phyloP scores from a whole-genome alignment of 2,797 vertebrate species.

The Leptodactylus fallax region DNA sequence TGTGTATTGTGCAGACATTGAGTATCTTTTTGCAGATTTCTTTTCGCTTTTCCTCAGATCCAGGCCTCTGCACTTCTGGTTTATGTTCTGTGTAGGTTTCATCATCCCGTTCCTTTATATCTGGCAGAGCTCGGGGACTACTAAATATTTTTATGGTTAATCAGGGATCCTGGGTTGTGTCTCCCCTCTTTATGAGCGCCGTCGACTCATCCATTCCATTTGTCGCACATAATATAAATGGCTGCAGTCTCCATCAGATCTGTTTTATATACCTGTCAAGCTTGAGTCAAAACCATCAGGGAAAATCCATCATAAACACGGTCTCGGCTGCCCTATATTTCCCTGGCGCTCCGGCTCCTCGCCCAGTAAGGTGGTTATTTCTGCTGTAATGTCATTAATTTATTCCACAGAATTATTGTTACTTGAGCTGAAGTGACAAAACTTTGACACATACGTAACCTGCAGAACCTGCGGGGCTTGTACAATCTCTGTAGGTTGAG shows the following conservation, averaged over 20 bases:
- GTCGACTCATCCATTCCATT: conserved; percentile 36
- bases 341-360: not conserved
- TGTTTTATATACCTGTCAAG: conserved; percentile 50
- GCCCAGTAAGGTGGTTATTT: conserved; percentile 15
- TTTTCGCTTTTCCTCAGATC: not conserved
- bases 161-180: not conserved
- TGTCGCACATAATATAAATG: conserved; percentile 48
- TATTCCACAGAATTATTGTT: conserved; percentile 13
- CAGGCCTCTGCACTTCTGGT: not conserved
- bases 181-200: conserved; percentile 15
- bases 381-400: conserved; percentile 21
- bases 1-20: not conserved
- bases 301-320: conserved; percentile 47
- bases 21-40: not conserved
- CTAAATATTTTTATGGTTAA: conserved; percentile 19
- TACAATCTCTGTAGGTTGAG: not conserved
- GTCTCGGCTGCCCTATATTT: conserved; percentile 7
- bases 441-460: conserved; percentile 15
- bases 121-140: not conserved
- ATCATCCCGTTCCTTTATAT: not conserved
- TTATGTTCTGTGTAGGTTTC: not conserved
- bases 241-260: conserved; percentile 33
- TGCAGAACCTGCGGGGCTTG: not conserved
- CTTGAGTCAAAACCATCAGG: conserved; percentile 15
- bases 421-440: conserved; percentile 21